Conservation (phyloP, 2,888 invertebrate species). For the Nephrotoma guestfalica region DNA sequence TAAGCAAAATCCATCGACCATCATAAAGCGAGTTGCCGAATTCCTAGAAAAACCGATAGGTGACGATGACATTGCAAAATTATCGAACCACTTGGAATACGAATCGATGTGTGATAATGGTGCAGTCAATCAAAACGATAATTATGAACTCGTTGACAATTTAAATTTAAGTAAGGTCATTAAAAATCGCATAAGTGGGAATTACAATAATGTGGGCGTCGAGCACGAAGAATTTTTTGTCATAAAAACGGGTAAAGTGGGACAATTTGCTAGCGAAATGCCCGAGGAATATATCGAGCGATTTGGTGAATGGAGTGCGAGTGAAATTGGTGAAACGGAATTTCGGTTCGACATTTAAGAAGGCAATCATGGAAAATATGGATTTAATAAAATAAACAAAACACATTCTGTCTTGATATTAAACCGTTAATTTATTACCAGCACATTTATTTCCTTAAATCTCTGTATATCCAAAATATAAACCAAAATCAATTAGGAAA, state of each 20-base stretch:
- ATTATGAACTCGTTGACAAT: background rate
- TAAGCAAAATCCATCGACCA: conserved; percentile 52
- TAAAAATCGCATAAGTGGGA: background rate
- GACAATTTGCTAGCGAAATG: background rate
- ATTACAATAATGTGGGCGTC: background rate
- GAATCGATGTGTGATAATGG: background rate
- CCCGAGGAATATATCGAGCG: background rate
- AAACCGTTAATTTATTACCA: background rate
- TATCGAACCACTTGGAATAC: background rate
- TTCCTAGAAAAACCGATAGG: conserved; percentile 18
- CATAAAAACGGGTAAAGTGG: background rate
- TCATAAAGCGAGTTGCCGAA: conserved; percentile 50
- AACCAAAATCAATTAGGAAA: background rate
- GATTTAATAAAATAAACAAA: background rate
- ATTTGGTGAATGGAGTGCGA: background rate
- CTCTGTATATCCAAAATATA: background rate
- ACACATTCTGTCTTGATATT: background rate
- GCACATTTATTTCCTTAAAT: background rate
- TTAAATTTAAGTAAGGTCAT: background rate
- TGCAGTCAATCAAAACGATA: background rate
- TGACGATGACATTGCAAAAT: background rate
- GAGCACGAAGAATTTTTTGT: background rate
- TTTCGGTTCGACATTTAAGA: background rate
- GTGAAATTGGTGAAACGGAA: background rate
- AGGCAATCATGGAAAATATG: background rate